A percentile compares a stretch with the other conserved stretches of the same genome.
Evolutionary conservation across 2,888 invertebrate species (phyloP).

Genomic region (Prosopocoilus inquinatus): DNA sequence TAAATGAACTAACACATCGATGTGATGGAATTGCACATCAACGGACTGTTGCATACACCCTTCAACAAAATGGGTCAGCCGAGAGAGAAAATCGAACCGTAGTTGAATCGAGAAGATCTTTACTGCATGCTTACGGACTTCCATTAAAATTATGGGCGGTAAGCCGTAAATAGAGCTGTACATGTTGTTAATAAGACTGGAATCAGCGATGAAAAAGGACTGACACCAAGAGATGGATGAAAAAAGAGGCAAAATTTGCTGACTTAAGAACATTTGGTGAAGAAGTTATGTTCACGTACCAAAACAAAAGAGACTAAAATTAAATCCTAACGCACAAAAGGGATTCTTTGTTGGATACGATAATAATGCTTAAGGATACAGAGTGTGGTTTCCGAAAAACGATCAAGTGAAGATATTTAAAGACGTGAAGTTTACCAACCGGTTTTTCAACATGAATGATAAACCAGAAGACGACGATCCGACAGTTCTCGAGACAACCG

Average conservation of each 20-base stretch:
- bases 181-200: conserved; percentile 27
- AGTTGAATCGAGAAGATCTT: conserved; percentile 37
- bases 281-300: conserved; percentile 25
- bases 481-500: no score
- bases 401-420: conserved; percentile 19
- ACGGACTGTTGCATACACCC: conserved; percentile 36
- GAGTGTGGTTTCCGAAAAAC: conserved; percentile 23
- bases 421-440: conserved; percentile 22
- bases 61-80: conserved; percentile 43
- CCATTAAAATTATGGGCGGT: conserved; percentile 36
- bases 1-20: conserved; percentile 26
- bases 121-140: conserved; percentile 31
- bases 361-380: conserved; percentile 21
- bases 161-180: conserved; percentile 34
- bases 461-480: no score
- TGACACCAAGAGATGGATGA: no score
- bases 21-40: conserved; percentile 34
- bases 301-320: conserved; percentile 22
- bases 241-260: conserved; percentile 31
- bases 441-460: no score
- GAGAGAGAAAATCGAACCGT: conserved; percentile 41
- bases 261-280: conserved; percentile 23
- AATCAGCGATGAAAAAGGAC: no score
- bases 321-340: conserved; percentile 21
- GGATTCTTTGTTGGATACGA: conserved; percentile 23